Evolutionary conservation across 2,113 vertebrate species (phyloP), one percentile per base, ranked within the genome.

Genomic region (Mus pahari): DNA sequence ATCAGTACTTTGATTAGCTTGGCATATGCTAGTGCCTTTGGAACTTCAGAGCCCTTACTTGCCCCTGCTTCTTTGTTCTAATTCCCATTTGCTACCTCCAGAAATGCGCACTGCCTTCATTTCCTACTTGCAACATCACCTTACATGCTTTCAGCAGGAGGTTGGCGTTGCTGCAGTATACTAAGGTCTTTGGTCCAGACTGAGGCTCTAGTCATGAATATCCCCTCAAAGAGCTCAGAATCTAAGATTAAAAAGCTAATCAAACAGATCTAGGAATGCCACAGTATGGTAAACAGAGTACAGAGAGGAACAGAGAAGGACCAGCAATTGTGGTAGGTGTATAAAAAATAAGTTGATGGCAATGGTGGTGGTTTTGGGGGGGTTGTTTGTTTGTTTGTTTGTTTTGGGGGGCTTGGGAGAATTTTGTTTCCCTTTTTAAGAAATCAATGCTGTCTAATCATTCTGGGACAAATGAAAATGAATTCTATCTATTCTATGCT

Each of bases 201-300:
- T 64, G 88, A 95, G 50, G 39, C 16, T 12, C 28, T 77, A 90
- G 64, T n/a, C 24, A 24, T 39, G 53, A 92, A 20, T 36, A 71
- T 33, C 71, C 26, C 22, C 45, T 36, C 71, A 33, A 58, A 42
- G 53, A 92, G 20, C 33, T 79, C 71, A 77, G 58, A 71, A 66
- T 77, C 39, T 82, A 55, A 89, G n/a, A 45, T 19, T 12, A 94
- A 90, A 90, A 90, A 77, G 36, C 62, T 84, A 90, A 26, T 26
- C 81, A 48, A 33, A 74, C 3, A 39, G 45, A 12, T 50, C n/a
- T 26, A 33, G 5, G 62, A 71, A 13, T 1, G 0, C 7, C 17
- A 1, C 53, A 10, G 14, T 31, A n/a, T 13, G 36, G 66, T 33
- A 55, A 83, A 45, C 28, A 75, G 55, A 36, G 1, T 53, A 20